These are phyloP conservation scores for Fringilla coelebs DNA, from an alignment of 2,797 vertebrate species.

Conservation along the genomic window DNA sequence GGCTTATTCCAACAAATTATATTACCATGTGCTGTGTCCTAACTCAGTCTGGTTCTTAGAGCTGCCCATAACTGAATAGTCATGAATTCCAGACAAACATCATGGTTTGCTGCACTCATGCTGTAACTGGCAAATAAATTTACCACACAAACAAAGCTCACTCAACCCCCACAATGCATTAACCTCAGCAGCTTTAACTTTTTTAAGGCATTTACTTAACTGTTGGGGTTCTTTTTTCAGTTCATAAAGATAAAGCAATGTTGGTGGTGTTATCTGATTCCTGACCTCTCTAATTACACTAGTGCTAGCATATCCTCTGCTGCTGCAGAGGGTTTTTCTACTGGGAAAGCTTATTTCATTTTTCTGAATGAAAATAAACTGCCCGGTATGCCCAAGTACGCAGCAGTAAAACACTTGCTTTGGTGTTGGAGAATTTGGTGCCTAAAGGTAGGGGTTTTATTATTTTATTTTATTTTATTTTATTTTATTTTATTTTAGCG, in stretches of 20 bases:
- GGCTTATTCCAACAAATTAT: neutral
- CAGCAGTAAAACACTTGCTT: neutral
- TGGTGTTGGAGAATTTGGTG: neutral
- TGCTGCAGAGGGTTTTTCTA: neutral
- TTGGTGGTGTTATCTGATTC: neutral
- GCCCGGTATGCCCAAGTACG: neutral
- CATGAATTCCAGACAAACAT: neutral
- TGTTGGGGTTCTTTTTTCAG: neutral
- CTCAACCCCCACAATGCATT: neutral
- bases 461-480: neutral
- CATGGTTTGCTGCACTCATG: neutral
- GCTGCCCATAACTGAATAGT: neutral
- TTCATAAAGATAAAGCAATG: neutral
- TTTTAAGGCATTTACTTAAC: neutral
- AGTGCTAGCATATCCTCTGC: neutral
- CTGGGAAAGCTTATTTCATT: neutral
- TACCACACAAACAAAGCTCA: neutral
- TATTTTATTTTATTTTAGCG: neutral
- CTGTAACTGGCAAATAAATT: neutral
- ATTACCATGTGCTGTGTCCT: neutral
- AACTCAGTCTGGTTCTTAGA: neutral
- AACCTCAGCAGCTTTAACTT: neutral
- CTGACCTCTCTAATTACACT: neutral
- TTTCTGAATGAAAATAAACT: neutral
- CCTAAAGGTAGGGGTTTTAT: neutral